Conservation (phyloP, 2,113 vertebrate species). For the Chaetorhynchus papuensis region DNA sequence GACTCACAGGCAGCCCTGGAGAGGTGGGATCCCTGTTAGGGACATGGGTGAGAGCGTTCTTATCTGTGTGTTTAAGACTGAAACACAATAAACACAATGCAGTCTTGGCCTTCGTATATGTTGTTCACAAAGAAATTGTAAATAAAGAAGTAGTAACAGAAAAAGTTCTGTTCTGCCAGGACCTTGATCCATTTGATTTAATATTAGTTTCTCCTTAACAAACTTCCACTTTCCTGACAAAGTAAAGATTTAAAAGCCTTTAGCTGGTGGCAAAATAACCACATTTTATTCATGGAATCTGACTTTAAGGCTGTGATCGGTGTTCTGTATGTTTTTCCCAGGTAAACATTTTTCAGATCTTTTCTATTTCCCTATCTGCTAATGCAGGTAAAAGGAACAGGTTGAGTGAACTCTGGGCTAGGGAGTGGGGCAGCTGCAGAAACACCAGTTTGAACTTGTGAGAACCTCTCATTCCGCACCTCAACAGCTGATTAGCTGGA, state of each 20-base stretch:
- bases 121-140: background rate
- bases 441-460: background rate
- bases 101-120: rapidly evolving
- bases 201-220: background rate
- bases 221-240: background rate
- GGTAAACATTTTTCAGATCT: background rate
- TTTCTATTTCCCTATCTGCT: background rate
- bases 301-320: background rate
- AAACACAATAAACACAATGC: background rate
- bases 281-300: background rate
- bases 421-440: background rate
- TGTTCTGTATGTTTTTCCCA: background rate
- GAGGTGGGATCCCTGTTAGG: background rate
- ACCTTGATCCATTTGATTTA: background rate
- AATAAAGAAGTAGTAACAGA: background rate
- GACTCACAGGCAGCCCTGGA: background rate
- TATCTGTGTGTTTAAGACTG: background rate
- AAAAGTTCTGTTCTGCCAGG: background rate
- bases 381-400: background rate
- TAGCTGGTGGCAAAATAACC: background rate
- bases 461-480: background rate
- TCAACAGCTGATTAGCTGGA: background rate
- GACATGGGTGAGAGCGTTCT: rapidly evolving
- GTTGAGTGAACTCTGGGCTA: background rate
- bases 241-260: background rate